phyloP scores from a whole-genome alignment of 2,888 invertebrate species.

The Phasia obesa region DNA sequence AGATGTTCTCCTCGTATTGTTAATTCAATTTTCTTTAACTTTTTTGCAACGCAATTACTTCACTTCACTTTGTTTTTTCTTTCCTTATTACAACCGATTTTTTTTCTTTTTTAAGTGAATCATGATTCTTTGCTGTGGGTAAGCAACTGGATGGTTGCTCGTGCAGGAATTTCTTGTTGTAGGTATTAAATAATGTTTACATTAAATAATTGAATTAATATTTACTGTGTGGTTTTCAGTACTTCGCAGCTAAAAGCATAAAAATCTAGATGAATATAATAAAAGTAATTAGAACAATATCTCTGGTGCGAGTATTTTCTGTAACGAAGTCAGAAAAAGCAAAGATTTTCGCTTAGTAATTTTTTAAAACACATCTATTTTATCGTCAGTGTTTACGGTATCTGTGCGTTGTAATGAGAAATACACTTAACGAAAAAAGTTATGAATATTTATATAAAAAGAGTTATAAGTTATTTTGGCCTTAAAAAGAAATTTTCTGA shows the following conservation, averaged over 20 bases:
- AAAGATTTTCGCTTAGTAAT: slow-evolving; percentile 61
- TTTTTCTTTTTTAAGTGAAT: slow-evolving; percentile 9
- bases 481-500: no score
- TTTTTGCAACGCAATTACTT: slow-evolving; percentile 33
- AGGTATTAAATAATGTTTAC: slow-evolving; percentile 75
- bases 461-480: no score
- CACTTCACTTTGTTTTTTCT: slow-evolving; percentile 25
- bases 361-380: slow-evolving; percentile 45
- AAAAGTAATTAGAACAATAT: slow-evolving; percentile 55
- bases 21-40: slow-evolving; percentile 6
- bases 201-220: slow-evolving; percentile 81
- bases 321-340: slow-evolving; percentile 1
- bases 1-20: neutral
- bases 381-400: slow-evolving; percentile 36
- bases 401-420: slow-evolving; percentile 26
- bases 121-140: slow-evolving; percentile 18
- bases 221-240: slow-evolving; percentile 82
- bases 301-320: slow-evolving; percentile 30
- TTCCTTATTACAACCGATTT: neutral
- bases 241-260: slow-evolving; percentile 78
- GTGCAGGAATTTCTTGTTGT: slow-evolving; percentile 45
- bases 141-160: neutral
- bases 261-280: slow-evolving; percentile 42
- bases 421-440: slow-evolving; percentile 54
- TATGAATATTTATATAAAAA: no score